Base-by-base conservation (phyloP, 2,113 vertebrate genomes). In the Oriolus oriolus region DNA sequence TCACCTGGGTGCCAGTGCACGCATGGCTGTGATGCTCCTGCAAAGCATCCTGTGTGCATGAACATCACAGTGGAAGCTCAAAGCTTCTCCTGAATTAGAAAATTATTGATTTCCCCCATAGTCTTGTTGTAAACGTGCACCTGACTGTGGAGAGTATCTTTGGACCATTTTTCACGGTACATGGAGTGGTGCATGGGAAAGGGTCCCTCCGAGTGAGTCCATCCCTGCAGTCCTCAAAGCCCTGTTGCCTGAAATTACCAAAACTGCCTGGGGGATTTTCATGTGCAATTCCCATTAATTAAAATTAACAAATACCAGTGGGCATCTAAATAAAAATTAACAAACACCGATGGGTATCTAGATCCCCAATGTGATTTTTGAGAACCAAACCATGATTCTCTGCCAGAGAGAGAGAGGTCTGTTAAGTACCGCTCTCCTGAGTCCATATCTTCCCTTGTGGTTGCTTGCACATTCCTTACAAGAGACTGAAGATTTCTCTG, bases 401-500 rank as follows among this genome's bases (percentile, higher is more conserved):
- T 85, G 66, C 37, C 28, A 56, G 54, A 83, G 41, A 89, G 41
- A 89, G 37, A 71, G 73, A 66, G 42, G 45, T 69, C 81, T 91
- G 39, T 30, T 89, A 69, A 60, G 64, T 14, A 65, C 35, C 2
- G 0, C 66, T 59, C 82, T 61, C 87, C 47, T 7, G 73, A 95
- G 94, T 42, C 85, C 61, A 53, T 42, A 37, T 94, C 93, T 89
- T 89, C 93, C 85, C 85, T 87, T 57, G 90, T 49, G 88, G 61
- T 71, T 93, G 14, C 53, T 87, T 84, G 30, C 65, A 92, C 33
- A 9, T 93, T 94, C 84, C 52, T 89, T 90, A 71, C 44, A 81
- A 94, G 76, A 90, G 76, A 71, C 52, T 64, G 64, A 86, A 90
- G 83, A 52, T 66, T 93, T 86, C 86, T 92, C 90, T 84, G 41